These are phyloP conservation scores for Hirundichthys speculiger DNA, from an alignment of 2,113 vertebrate species.

Conservation along the genomic window DNA sequence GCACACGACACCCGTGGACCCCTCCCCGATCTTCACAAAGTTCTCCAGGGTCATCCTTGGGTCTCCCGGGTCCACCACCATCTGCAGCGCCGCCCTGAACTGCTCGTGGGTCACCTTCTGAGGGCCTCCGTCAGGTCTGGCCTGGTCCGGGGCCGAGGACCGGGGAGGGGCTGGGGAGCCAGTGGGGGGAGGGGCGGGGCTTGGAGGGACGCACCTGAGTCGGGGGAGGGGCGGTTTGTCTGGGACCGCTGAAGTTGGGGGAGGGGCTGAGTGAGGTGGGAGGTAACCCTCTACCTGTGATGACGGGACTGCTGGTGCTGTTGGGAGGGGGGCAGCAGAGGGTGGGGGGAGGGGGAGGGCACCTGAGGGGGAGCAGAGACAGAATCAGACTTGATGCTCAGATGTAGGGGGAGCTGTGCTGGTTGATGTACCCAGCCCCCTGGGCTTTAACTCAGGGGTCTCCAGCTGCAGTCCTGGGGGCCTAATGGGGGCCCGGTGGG, in stretches of 20 bases:
- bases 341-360: slow-evolving; percentile 1
- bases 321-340: slow-evolving; percentile 58
- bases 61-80: slow-evolving; percentile 91
- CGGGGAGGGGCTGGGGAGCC: slow-evolving; percentile 74
- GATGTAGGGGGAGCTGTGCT: too few species aligned
- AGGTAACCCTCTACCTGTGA: slow-evolving; percentile 18
- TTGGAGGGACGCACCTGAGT: slow-evolving; percentile 70
- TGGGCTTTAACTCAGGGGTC: too few species aligned
- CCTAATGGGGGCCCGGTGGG: too few species aligned
- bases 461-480: too few species aligned
- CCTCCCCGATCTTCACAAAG: slow-evolving; percentile 94
- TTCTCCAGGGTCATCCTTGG: slow-evolving; percentile 86
- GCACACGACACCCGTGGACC: slow-evolving; percentile 92
- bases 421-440: too few species aligned
- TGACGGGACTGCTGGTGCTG: slow-evolving; percentile 64
- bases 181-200: slow-evolving; percentile 73
- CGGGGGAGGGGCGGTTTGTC: neutral
- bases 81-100: slow-evolving; percentile 91
- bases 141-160: slow-evolving; percentile 66
- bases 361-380: slow-evolving; percentile 32
- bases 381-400: neutral
- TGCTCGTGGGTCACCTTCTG: slow-evolving; percentile 87
- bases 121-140: slow-evolving; percentile 41
- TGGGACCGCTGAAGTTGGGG: slow-evolving; percentile 54
- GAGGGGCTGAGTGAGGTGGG: slow-evolving; percentile 65